Evolutionary conservation across 2,888 invertebrate species (phyloP).

Genomic region (Isoperla grammatica): DNA sequence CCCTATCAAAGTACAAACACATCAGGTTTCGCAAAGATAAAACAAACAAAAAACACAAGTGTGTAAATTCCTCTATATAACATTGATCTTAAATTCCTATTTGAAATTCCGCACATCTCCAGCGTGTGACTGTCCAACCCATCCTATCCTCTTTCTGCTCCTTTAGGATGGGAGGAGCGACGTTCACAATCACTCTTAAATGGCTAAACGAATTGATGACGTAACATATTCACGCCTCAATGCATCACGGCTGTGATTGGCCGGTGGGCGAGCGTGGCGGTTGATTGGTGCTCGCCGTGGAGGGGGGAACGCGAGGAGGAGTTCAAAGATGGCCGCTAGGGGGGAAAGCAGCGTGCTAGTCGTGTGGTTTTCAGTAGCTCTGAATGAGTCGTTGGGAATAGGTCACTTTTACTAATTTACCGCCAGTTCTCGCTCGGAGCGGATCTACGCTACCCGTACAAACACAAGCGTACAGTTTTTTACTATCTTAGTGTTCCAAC

Average conservation of each 20-base stretch:
- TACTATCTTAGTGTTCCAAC: not conserved
- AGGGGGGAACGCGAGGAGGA: conserved; percentile 13
- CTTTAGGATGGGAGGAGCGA: conserved; percentile 18
- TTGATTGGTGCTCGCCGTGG: conserved; percentile 10
- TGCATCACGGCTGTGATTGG: conserved; percentile 21
- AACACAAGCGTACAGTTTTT: conserved; percentile 3
- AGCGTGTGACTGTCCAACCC: too few relatives aligned
- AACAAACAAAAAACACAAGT: too few relatives aligned
- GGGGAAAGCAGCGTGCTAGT: conserved; percentile 7
- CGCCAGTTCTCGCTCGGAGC: not conserved
- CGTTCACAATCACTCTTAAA: conserved; percentile 22
- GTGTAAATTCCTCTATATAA: too few relatives aligned
- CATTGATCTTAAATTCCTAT: too few relatives aligned
- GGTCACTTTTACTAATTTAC: conserved; percentile 2
- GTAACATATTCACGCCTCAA: conserved; percentile 22
- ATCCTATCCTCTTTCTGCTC: not conserved
- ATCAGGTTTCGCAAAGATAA: too few relatives aligned
- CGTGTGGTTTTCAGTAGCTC: not conserved
- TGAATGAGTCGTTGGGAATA: not conserved
- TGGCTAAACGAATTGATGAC: conserved; percentile 27
- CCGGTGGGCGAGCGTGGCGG: conserved; percentile 1
- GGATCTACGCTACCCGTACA: not conserved
- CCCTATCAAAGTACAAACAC: too few relatives aligned
- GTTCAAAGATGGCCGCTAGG: conserved; percentile 26
- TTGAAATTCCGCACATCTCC: too few relatives aligned